phyloP scores from a whole-genome alignment of 2,888 invertebrate species.

The Ommatoiulus sabulosus region DNA sequence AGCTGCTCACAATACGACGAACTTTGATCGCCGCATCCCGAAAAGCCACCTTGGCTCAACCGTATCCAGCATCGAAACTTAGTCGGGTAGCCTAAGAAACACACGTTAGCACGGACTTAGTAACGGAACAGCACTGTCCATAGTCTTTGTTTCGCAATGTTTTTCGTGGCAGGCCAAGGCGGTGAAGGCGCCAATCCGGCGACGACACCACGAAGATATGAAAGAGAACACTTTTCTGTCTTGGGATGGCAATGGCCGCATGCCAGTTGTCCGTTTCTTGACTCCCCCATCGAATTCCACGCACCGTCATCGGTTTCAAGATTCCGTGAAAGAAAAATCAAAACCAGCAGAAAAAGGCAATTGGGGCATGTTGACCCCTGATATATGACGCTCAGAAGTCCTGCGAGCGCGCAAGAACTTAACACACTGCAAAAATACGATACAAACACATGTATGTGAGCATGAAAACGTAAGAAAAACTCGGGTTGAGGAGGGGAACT shows the following conservation, averaged over 20 bases:
- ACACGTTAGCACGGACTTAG: slow-evolving; percentile 38
- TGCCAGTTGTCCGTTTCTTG: slow-evolving; percentile 28
- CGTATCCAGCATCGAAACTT: not conserved
- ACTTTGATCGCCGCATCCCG: not conserved
- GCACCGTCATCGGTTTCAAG: not conserved
- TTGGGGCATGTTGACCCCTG: not conserved
- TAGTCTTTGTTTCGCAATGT: not conserved
- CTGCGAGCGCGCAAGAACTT: not conserved
- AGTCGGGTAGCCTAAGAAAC: not conserved
- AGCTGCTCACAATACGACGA: not conserved
- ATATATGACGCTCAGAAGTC: not conserved
- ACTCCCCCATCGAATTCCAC: not conserved
- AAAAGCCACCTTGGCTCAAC: not conserved
- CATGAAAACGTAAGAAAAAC: not conserved
- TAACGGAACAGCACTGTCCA: not conserved
- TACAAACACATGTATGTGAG: not conserved
- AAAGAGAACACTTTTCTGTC: slow-evolving; percentile 25
- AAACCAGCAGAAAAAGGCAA: not conserved
- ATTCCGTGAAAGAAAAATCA: not conserved
- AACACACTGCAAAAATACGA: not conserved
- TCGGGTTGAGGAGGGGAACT: not conserved
- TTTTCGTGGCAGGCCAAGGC: not conserved
- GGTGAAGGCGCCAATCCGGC: not conserved
- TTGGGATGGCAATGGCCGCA: not conserved
- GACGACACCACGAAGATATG: slow-evolving; percentile 13